Evolutionary conservation across 1,140 invertebrate genomes (phyloP).

Genomic region (Habropoda laboriosa): DNA sequence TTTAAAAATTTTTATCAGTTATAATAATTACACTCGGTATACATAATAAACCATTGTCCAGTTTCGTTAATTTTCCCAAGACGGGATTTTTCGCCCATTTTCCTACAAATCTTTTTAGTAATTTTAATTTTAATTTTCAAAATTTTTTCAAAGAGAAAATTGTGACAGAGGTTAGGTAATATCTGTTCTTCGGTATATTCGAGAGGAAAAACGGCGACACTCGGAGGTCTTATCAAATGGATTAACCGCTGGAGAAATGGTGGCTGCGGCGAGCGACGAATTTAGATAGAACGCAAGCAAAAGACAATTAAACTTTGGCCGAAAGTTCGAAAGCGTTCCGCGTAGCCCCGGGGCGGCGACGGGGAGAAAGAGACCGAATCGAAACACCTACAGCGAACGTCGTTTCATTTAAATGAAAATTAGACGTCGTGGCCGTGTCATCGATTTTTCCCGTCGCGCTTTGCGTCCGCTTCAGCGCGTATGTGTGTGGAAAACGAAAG

Average conservation of each 20-base stretch:
- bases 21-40: too few species aligned
- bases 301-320: slow-evolving; percentile 76
- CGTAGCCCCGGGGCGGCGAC: slow-evolving; percentile 26
- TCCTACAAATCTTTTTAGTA: too few species aligned
- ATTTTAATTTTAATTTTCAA: too few species aligned
- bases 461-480: not conserved
- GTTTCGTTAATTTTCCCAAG: too few species aligned
- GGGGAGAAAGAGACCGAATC: slow-evolving; percentile 28
- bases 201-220: not conserved
- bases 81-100: too few species aligned
- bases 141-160: too few species aligned
- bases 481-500: not conserved
- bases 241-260: slow-evolving; percentile 32
- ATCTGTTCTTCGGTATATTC: not conserved
- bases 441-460: slow-evolving; percentile 56
- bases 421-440: slow-evolving; percentile 64
- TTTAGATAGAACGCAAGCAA: slow-evolving; percentile 58
- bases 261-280: slow-evolving; percentile 29
- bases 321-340: slow-evolving; percentile 71
- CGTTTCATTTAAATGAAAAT: slow-evolving; percentile 80
- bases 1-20: too few species aligned
- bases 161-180: too few species aligned
- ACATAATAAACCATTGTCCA: too few species aligned
- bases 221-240: slow-evolving; percentile 8
- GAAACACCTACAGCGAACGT: slow-evolving; percentile 50